Percentiles rank a stretch among this genome's conserved stretches.
Evolutionary conservation across 2,888 invertebrate species (phyloP).

Genomic region (Parnassius glacialis): DNA sequence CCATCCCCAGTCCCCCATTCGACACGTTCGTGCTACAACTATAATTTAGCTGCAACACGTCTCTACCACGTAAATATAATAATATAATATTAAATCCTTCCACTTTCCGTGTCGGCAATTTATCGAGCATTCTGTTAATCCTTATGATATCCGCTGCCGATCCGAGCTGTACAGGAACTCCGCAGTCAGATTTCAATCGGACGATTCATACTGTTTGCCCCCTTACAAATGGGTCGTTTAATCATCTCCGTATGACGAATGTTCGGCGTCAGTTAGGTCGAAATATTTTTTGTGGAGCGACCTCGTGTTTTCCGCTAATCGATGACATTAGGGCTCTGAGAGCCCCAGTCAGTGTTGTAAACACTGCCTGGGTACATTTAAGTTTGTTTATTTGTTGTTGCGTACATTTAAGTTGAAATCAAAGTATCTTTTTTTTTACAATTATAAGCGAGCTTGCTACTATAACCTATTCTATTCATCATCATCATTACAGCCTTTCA

Average conservation of each 20-base stretch:
- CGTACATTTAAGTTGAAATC: too few relatives aligned
- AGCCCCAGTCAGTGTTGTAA: slow-evolving; percentile 35
- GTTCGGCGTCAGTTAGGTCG: slow-evolving; percentile 46
- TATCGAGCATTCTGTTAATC: slow-evolving; percentile 3
- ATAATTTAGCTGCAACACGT: too few relatives aligned
- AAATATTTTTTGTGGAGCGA: slow-evolving; percentile 47
- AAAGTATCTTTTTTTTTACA: too few relatives aligned
- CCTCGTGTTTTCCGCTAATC: slow-evolving; percentile 48
- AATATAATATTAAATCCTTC: too few relatives aligned
- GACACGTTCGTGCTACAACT: too few relatives aligned
- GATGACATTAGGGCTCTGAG: slow-evolving; percentile 50
- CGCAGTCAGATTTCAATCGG: slow-evolving; percentile 20
- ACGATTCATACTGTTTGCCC: slow-evolving; percentile 30
- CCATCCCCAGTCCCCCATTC: too few relatives aligned
- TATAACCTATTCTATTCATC: too few relatives aligned
- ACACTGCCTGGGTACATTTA: not conserved
- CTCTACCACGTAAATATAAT: too few relatives aligned
- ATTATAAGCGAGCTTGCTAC: too few relatives aligned
- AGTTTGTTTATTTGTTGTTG: too few relatives aligned
- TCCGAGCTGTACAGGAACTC: slow-evolving; percentile 5
- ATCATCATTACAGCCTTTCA: too few relatives aligned
- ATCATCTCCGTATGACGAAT: slow-evolving; percentile 59
- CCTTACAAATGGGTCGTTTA: slow-evolving; percentile 57
- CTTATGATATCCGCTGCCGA: slow-evolving; percentile 8
- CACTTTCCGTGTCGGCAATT: too few relatives aligned